phyloP scores from a whole-genome alignment of 2,888 invertebrate species.

The Rapana venosa region DNA sequence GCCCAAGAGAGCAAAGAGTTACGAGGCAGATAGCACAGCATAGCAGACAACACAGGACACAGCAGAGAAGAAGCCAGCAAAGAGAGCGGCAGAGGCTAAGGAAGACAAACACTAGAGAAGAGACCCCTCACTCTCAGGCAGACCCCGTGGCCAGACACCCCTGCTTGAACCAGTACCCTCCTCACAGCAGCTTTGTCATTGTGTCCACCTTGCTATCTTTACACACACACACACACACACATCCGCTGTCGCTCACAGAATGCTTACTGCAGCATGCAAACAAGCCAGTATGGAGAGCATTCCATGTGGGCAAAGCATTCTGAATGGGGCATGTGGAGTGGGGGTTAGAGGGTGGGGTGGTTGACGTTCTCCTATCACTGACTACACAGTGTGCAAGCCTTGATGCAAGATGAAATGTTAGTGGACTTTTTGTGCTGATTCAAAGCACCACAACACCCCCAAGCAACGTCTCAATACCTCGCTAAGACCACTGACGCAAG shows the following conservation, averaged over 20 bases:
- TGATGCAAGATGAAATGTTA: too few relatives aligned
- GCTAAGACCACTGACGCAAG: too few relatives aligned
- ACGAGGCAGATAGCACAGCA: too few relatives aligned
- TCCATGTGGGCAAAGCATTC: not conserved
- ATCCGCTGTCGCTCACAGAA: not conserved
- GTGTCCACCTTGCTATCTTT: conserved; percentile 23
- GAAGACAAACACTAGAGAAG: not conserved
- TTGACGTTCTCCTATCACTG: too few relatives aligned
- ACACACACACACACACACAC: not conserved
- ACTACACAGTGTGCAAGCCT: too few relatives aligned
- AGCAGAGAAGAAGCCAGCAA: too few relatives aligned
- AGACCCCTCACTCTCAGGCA: not conserved
- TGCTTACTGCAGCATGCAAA: conserved; percentile 11
- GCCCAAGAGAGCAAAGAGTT: too few relatives aligned
- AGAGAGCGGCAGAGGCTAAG: not conserved
- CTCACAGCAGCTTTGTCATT: conserved; percentile 25
- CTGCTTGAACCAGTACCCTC: conserved; percentile 27
- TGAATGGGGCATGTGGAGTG: not conserved
- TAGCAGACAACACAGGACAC: too few relatives aligned
- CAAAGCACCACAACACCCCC: too few relatives aligned
- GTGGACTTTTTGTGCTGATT: too few relatives aligned
- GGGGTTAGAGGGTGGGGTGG: conserved; percentile 10
- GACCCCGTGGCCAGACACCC: conserved; percentile 23
- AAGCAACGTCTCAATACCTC: too few relatives aligned
- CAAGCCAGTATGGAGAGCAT: conserved; percentile 28